These are phyloP conservation scores for Trematomus bernacchii DNA, from an alignment of 2,797 vertebrate genomes.

Conservation along the genomic window DNA sequence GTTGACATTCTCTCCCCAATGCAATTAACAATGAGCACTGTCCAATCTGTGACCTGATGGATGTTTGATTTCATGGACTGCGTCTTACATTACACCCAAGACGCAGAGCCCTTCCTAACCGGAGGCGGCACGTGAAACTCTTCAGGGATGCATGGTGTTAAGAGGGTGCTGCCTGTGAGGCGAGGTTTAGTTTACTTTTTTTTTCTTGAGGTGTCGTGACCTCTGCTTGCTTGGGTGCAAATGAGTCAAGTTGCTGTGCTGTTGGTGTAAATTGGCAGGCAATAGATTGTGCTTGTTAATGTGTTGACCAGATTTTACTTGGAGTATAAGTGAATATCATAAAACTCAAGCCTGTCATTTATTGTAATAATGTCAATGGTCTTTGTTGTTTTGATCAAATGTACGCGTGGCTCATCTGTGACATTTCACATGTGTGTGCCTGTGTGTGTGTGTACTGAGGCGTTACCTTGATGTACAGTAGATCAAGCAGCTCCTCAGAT, in stretches of 20 bases:
- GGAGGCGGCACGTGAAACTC: conserved; percentile 49
- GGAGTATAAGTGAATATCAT: neutral
- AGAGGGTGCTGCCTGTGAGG: conserved; percentile 54
- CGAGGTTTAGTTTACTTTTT: conserved; percentile 49
- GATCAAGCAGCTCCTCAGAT: conserved; percentile 75
- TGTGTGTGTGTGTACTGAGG: neutral
- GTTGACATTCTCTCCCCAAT: conserved; percentile 80
- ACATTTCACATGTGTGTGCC: conserved; percentile 10
- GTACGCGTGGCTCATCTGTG: conserved; percentile 6
- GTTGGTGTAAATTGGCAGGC: conserved; percentile 30
- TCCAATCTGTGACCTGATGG: conserved; percentile 77
- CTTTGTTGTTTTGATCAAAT: conserved; percentile 39
- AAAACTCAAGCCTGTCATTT: neutral
- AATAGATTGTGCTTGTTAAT: conserved; percentile 13
- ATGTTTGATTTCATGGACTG: conserved; percentile 81
- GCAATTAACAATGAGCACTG: conserved; percentile 78
- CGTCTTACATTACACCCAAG: conserved; percentile 50
- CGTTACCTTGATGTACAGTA: conserved; percentile 77
- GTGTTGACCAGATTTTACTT: neutral
- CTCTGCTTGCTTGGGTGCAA: conserved; percentile 43
- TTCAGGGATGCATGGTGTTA: conserved; percentile 40
- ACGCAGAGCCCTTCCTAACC: conserved; percentile 32
- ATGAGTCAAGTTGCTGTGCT: conserved; percentile 40
- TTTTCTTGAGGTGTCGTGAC: conserved; percentile 57
- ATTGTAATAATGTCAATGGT: neutral